These are phyloP conservation scores for Epinotia bilunana DNA, from an alignment of 2,888 invertebrate genomes.

Conservation along the genomic window DNA sequence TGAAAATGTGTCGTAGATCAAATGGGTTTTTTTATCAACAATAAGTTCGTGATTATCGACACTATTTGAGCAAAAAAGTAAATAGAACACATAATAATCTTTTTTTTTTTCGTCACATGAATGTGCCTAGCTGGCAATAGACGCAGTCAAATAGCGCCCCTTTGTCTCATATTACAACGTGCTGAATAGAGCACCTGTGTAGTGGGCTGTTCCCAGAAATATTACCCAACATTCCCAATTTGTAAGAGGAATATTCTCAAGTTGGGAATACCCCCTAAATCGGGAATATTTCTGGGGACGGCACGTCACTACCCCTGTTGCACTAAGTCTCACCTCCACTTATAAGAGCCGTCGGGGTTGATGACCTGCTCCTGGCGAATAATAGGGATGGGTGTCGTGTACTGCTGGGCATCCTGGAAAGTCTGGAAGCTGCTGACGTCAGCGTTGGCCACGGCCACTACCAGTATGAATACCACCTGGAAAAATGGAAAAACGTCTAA, in stretches of 20 bases:
- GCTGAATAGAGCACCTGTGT: not conserved
- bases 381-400: slow-evolving; percentile 86
- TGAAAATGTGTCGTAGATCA: too few relatives aligned
- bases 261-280: not conserved
- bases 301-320: not conserved
- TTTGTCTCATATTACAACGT: not conserved
- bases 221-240: not conserved
- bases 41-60: too few relatives aligned
- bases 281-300: not conserved
- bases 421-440: slow-evolving; percentile 71
- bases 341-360: slow-evolving; percentile 88
- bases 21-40: too few relatives aligned
- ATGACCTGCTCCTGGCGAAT: slow-evolving; percentile 87
- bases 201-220: not conserved
- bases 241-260: not conserved
- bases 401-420: slow-evolving; percentile 61
- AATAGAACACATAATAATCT: too few relatives aligned
- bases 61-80: too few relatives aligned
- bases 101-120: not conserved
- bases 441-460: slow-evolving; percentile 58
- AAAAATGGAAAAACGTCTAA: slow-evolving; percentile 19
- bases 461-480: slow-evolving; percentile 57
- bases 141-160: not conserved
- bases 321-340: slow-evolving; percentile 71
- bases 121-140: not conserved